Evolutionary conservation across 2,797 vertebrate genomes (phyloP).

Genomic region (Chiroxiphia lanceolata): DNA sequence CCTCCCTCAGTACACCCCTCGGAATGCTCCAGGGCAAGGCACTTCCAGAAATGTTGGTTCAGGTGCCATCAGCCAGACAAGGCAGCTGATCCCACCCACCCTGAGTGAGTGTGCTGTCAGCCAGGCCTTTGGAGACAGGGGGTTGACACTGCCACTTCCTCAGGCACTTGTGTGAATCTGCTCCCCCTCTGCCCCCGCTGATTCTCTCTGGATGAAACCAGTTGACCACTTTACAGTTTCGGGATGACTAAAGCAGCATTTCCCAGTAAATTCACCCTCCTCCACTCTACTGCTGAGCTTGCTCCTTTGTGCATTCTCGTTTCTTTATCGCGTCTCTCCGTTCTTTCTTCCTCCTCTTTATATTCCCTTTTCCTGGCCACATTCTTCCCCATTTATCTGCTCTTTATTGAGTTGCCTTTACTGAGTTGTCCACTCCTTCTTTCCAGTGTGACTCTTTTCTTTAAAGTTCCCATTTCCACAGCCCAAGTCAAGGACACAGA

Average conservation of each 20-base stretch:
- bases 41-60: conserved; percentile 29
- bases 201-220: conserved; percentile 5
- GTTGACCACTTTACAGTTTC: conserved; percentile 48
- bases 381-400: not conserved
- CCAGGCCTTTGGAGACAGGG: not conserved
- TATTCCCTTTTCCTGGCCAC: not conserved
- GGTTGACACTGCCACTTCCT: not conserved
- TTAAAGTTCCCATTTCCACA: not conserved
- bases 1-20: not conserved
- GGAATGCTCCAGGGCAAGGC: not conserved
- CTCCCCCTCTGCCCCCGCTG: not conserved
- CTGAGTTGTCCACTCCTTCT: not conserved
- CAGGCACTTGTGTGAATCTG: conserved; percentile 4
- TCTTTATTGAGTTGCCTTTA: not conserved
- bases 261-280: conserved; percentile 10
- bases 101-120: not conserved
- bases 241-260: conserved; percentile 21
- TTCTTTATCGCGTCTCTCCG: not conserved
- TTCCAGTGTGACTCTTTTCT: not conserved
- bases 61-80: conserved; percentile 1
- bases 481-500: not conserved
- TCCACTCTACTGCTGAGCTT: conserved; percentile 20
- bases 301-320: not conserved
- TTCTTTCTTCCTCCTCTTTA: conserved; percentile 19
- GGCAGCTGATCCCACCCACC: not conserved